A percentile compares a stretch with the other conserved stretches of the same genome.
These are phyloP conservation scores for Leptinotarsa rubiginosa DNA, from an alignment of 2,888 invertebrate species.

Conservation along the genomic window DNA sequence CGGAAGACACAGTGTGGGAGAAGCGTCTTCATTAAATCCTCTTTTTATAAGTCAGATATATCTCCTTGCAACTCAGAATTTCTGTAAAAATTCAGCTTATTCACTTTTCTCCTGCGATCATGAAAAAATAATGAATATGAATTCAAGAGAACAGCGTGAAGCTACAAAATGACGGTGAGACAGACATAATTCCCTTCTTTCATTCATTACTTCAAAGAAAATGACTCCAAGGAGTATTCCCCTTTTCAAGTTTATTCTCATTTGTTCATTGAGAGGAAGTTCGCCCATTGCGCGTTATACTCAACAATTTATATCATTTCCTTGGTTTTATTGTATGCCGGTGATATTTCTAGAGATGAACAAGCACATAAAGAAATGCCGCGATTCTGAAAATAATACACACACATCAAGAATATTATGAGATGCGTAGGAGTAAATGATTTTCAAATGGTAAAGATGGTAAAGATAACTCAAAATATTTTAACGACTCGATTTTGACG, in stretches of 20 bases:
- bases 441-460: too few species aligned
- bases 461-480: too few species aligned
- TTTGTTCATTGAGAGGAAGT: not conserved
- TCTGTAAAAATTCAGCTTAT: too few species aligned
- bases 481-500: too few species aligned
- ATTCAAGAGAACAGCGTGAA: not conserved
- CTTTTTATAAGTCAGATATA: too few species aligned
- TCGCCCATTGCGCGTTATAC: not conserved
- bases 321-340: not conserved
- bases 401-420: not conserved
- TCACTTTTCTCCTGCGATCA: too few species aligned
- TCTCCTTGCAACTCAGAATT: too few species aligned
- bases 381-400: not conserved
- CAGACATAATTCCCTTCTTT: not conserved
- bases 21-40: too few species aligned
- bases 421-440: not conserved
- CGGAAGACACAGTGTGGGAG: too few species aligned
- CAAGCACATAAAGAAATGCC: not conserved
- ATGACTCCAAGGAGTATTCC: not conserved
- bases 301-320: slow-evolving; percentile 2
- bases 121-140: not conserved
- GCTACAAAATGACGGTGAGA: not conserved
- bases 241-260: not conserved
- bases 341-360: not conserved
- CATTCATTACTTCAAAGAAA: slow-evolving; percentile 5